Percentiles rank a stretch among this genome's conserved stretches.
These are phyloP conservation scores for Hydractinia echinata DNA, from an alignment of 30 jellyfish, hydroid and myxozoan genomes.

Conservation along the genomic window DNA sequence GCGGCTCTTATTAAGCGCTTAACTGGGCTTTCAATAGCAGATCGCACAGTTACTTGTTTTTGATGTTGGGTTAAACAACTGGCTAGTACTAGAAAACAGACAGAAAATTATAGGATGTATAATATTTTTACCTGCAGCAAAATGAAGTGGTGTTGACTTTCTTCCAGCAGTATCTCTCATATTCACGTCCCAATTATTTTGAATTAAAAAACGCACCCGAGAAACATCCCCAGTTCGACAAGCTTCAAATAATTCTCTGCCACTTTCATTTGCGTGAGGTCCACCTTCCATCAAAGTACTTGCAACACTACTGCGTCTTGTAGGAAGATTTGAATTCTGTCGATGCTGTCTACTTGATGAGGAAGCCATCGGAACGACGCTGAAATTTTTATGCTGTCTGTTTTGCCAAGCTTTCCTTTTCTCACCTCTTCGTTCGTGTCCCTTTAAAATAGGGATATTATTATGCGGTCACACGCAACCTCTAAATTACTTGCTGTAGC, in stretches of 20 bases:
- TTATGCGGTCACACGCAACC: no score
- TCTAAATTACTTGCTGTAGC: no score
- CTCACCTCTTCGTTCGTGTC: neutral
- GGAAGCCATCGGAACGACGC: constrained; percentile 5
- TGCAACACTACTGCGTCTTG: constrained; percentile 26
- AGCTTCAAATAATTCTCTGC: constrained; percentile 97
- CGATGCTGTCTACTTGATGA: neutral
- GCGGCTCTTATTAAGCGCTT: no score
- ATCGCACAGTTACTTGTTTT: no score
- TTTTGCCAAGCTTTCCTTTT: constrained; percentile 7
- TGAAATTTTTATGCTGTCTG: neutral
- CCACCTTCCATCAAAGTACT: constrained; percentile 37
- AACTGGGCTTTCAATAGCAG: no score
- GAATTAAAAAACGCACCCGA: constrained; percentile 66
- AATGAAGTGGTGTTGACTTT: constrained; percentile 90
- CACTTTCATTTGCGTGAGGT: constrained; percentile 54
- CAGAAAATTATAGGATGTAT: neutral
- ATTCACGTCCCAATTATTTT: constrained; percentile 75
- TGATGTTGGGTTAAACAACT: no score
- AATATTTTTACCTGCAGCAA: constrained; percentile 87
- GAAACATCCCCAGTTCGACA: constrained; percentile 92
- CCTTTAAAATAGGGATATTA: neutral
- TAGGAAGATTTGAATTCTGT: neutral
- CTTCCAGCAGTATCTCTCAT: constrained; percentile 99
- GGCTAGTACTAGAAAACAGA: neutral